phyloP scores from a whole-genome alignment of 2,113 vertebrate species.

The Mus pahari region DNA sequence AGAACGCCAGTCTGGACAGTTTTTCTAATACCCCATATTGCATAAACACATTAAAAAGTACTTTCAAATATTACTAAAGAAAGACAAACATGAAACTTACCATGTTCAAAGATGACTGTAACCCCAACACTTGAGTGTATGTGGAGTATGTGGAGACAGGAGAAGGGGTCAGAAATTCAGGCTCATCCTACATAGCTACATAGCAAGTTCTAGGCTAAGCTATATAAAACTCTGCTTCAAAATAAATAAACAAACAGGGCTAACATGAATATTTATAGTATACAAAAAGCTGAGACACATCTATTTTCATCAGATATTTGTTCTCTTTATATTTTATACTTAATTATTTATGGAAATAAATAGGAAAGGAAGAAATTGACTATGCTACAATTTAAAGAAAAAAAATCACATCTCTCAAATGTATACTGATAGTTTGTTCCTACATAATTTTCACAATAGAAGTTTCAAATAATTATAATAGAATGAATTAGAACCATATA shows the following conservation, averaged over 20 bases:
- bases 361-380: background rate
- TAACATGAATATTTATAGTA: background rate
- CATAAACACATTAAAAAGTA: background rate
- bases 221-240: background rate
- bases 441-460: background rate
- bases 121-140: no score
- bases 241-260: background rate
- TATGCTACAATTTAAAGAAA: background rate
- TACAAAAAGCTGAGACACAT: background rate
- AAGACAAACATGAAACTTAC: background rate
- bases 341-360: background rate
- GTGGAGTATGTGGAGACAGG: background rate
- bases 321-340: background rate
- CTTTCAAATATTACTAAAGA: background rate
- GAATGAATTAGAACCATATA: background rate
- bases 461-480: background rate
- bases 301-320: background rate
- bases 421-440: background rate
- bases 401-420: background rate
- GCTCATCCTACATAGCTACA: background rate
- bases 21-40: background rate
- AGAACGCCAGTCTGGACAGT: background rate
- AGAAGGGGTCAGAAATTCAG: background rate
- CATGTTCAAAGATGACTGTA: background rate
- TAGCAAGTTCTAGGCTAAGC: background rate